Evolutionary conservation across 2,797 vertebrate species (phyloP).

Genomic region (Rhadinocentrus ornatus): DNA sequence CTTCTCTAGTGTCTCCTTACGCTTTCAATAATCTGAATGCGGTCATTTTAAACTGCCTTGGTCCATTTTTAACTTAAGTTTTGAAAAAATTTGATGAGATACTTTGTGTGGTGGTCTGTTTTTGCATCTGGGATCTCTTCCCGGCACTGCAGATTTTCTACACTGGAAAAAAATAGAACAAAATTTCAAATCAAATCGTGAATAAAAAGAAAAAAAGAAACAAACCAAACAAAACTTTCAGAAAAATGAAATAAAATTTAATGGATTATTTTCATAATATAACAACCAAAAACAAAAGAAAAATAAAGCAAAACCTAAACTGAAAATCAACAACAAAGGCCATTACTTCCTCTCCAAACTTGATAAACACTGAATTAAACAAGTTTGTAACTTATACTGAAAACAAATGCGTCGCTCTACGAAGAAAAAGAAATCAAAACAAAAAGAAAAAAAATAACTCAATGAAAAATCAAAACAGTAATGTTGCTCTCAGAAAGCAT

Average conservation of each 20-base stretch:
- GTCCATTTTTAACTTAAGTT: constrained; percentile 29
- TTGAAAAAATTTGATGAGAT: background rate
- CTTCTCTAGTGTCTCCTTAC: background rate
- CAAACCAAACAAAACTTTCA: constrained; percentile 91
- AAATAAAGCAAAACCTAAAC: constrained; percentile 67
- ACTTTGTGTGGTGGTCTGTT: background rate
- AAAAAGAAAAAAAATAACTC: constrained; percentile 40
- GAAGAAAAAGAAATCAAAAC: constrained; percentile 40
- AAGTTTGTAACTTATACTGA: constrained; percentile 76
- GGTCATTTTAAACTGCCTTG: constrained; percentile 27
- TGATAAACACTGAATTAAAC: constrained; percentile 84
- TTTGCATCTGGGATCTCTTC: background rate
- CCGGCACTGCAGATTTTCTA: constrained; percentile 19
- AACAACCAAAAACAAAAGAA: constrained; percentile 83
- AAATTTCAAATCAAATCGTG: constrained; percentile 69
- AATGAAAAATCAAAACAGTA: constrained; percentile 53
- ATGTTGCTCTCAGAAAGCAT: constrained; percentile 56
- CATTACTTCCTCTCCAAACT: constrained; percentile 85
- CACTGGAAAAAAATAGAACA: constrained; percentile 25
- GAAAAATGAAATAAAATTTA: constrained; percentile 99
- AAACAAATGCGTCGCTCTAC: constrained; percentile 80
- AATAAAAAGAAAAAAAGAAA: constrained; percentile 83
- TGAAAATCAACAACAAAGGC: constrained; percentile 84
- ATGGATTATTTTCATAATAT: constrained; percentile 96
- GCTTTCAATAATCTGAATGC: constrained; percentile 11